phyloP scores from a whole-genome alignment of 2,113 vertebrate species.

The Centropus bengalensis region DNA sequence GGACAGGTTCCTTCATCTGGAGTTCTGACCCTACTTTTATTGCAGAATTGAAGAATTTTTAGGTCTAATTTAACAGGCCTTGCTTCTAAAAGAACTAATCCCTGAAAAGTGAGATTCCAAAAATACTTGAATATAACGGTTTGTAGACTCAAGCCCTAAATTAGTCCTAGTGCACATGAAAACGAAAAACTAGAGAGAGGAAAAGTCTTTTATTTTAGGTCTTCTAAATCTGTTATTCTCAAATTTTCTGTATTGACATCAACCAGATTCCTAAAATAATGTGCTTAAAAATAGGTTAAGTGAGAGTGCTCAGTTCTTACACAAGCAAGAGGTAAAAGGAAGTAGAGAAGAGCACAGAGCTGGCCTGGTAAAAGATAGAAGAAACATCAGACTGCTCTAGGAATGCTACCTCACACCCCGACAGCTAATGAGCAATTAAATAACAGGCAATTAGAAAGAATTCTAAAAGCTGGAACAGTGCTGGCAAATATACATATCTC shows the following conservation, averaged over 20 bases:
- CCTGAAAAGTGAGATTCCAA: not conserved
- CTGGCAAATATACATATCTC: not conserved
- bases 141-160: not conserved
- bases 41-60: not conserved
- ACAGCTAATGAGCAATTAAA: not conserved
- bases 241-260: not conserved
- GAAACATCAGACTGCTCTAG: not conserved
- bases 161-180: not conserved
- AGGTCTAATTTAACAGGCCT: not conserved
- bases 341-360: not conserved
- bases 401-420: accelerated
- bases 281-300: not conserved
- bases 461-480: not conserved
- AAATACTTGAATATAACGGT: not conserved
- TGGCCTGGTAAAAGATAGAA: no score
- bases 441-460: not conserved
- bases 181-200: not conserved
- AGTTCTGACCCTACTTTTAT: not conserved
- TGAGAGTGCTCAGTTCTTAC: not conserved
- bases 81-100: not conserved
- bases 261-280: not conserved
- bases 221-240: not conserved
- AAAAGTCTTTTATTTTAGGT: not conserved
- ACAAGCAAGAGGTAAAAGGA: not conserved
- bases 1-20: not conserved